Evolutionary conservation across 1,140 invertebrate genomes (phyloP), one percentile per base, ranked within the genome.

Genomic region (Linepithema humile): DNA sequence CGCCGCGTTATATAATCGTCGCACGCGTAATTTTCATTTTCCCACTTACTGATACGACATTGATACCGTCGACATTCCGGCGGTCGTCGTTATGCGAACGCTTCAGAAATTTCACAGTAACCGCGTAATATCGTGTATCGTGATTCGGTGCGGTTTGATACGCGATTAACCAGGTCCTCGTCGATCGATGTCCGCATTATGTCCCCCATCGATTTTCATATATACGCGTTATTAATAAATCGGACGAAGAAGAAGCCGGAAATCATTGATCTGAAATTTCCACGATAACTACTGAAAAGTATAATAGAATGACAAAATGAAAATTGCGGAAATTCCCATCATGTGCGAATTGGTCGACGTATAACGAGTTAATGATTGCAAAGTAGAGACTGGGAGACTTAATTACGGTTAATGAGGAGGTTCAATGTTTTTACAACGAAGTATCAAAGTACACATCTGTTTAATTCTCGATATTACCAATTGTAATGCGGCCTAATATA

Each of bases 401-500:
- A 29, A 67, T 53, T 67, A 35, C 17, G 17, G 26, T 67, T 78
- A 29, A 38, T 0, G 15, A 80, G 35, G 40, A n/a, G 0, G 17
- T 59, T 26, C 35, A 64, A 7, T 12, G 32, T 15, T 75, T 62
- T 35, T 32, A 62, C 57, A 62, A 62, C n/a, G 38, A 65, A 55
- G 29, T 69, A 40, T 53, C 5, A 7, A 64, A 64, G 12, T 35
- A 15, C 5, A 10, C 17, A 23, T 12, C 6, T 23, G 15, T 55
- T 32, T 40, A 55, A 69, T n/a, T 7, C 15, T n/a, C 45, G 57
- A 17, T 62, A 23, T 48, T 23, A 2, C 32, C 23, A 40, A 32
- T 70, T 26, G 17, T 40, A 10, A 20, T 29, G 50, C 40, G 75
- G 62, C 75, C 75, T 80, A 80, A 67, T n/a, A 9, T 15, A 53